Base-by-base conservation (phyloP, 2,888 invertebrate genomes). In the Tenthredo livida region DNA sequence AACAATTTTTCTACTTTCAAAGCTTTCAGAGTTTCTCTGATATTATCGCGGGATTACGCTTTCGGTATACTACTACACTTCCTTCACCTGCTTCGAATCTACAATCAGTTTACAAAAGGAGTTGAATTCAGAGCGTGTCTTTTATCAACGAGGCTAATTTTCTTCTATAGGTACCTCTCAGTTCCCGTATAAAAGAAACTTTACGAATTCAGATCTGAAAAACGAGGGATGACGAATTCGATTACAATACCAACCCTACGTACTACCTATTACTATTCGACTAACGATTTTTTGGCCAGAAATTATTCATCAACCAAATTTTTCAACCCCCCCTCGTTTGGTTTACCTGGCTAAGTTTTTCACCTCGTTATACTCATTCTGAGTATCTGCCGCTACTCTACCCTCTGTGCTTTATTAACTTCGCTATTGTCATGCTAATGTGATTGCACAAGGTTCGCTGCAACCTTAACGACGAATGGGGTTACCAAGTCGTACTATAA, bases 351-450 rank as follows among this genome's bases (percentile, higher is more conserved):
- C 1, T 15, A 21, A 61, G 37, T 73, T 73, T 73, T 43, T 7
- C 37, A 73, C 17, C 73, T 21, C 43, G 73, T 43, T 73, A n/a
- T 73, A 43, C 73, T 43, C 40, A 17, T 17, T 12, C 67, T 25
- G 61, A 21, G 61, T 29, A 25, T 61, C 10, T 61, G 25, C 10
- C 12, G 25, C 61, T 12, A 61, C 21, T 21, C 61, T 61, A 37
- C 33, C 25, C 37, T 33, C 12, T 12, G 73, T 17, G 73, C 73
- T 73, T 73, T 21, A 43, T n/a, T 73, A n/a, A 73, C 73, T 73
- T 43, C 47, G 33, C 67, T 70, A 83, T 83, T 83, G 83, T 83
- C 21, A 83, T 83, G 83, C 83, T 83, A 83, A 83, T 83, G 47
- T 70, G 70, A 83, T 83, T 47, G 83, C 83, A 47, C 6, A n/a